Evolutionary conservation across 2,113 vertebrate species (phyloP).

Genomic region (Centropus bengalensis): DNA sequence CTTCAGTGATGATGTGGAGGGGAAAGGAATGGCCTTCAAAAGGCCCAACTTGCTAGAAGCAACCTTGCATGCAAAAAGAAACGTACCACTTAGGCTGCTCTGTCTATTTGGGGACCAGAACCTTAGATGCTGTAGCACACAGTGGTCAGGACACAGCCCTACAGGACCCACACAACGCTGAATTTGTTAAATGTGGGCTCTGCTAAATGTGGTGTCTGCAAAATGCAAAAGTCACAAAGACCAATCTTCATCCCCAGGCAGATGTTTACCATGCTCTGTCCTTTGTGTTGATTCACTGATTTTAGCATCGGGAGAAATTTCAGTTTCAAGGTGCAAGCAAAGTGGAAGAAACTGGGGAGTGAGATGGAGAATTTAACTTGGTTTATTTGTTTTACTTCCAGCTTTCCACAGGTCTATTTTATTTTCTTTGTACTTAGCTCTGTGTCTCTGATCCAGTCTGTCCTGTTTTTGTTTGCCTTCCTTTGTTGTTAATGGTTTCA

Average conservation of each 20-base stretch:
- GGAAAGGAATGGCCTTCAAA: neutral
- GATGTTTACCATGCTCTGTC: neutral
- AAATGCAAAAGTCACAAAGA: neutral
- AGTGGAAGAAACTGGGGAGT: neutral
- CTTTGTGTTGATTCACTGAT: neutral
- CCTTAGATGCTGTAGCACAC: neutral
- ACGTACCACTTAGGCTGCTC: neutral
- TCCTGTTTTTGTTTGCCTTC: slow-evolving; percentile 37
- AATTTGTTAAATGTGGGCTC: neutral
- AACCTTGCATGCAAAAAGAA: neutral
- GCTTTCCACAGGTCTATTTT: slow-evolving; percentile 1
- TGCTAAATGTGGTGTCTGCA: neutral
- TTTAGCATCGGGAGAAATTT: neutral
- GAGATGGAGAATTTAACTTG: neutral
- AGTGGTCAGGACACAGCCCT: neutral
- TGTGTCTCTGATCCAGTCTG: slow-evolving; percentile 29
- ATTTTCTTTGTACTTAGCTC: slow-evolving; percentile 30
- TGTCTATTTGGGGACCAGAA: neutral
- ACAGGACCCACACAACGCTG: neutral
- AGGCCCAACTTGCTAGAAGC: neutral
- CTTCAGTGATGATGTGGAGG: neutral
- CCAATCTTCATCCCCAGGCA: neutral
- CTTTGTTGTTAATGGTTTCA: slow-evolving; percentile 34
- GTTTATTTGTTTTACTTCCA: slow-evolving; percentile 37
- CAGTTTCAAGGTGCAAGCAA: neutral